These are phyloP conservation scores for Hipparchia sbordonii DNA, from an alignment of 2,888 invertebrate species.

Conservation along the genomic window DNA sequence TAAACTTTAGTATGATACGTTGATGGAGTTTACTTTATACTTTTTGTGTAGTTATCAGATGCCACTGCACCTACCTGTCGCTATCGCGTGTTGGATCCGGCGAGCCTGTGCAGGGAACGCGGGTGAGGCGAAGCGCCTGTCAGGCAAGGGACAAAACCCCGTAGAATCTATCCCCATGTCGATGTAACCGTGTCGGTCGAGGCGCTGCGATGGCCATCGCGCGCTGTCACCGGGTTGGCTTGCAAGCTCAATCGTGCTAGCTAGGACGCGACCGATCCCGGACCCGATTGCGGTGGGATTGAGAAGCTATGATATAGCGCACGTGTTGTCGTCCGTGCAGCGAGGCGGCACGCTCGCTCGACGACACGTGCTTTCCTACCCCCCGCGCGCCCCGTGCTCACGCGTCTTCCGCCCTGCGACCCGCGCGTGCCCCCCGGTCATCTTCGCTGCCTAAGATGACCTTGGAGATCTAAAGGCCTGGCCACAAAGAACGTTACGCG, in stretches of 20 bases:
- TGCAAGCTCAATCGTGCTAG: conserved; percentile 59
- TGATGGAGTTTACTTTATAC: too few relatives aligned
- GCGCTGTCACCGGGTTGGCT: conserved; percentile 56
- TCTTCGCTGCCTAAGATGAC: background rate
- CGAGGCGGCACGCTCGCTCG: conserved; percentile 59
- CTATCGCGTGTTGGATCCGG: conserved; percentile 30
- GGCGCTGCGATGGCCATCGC: conserved; percentile 53
- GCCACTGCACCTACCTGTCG: background rate
- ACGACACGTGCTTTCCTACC: conserved; percentile 53
- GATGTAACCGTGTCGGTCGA: conserved; percentile 82
- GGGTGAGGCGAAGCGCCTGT: conserved; percentile 45
- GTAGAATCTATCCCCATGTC: conserved; percentile 72
- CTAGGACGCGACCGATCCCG: conserved; percentile 67
- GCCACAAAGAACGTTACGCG: background rate
- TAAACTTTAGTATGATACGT: too few relatives aligned
- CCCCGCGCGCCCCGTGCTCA: conserved; percentile 4
- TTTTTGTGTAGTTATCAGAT: background rate
- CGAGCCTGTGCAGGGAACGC: conserved; percentile 32
- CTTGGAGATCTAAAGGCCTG: background rate
- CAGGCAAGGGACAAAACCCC: conserved; percentile 42
- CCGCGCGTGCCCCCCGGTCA: background rate
- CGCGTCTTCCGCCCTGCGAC: background rate
- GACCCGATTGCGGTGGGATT: conserved; percentile 71
- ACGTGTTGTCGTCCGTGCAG: conserved; percentile 64
- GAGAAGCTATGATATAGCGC: conserved; percentile 59